Evolutionary conservation across 2,888 invertebrate genomes (phyloP), one percentile per base, ranked within the genome.

Genomic region (Hypsopygia costalis): DNA sequence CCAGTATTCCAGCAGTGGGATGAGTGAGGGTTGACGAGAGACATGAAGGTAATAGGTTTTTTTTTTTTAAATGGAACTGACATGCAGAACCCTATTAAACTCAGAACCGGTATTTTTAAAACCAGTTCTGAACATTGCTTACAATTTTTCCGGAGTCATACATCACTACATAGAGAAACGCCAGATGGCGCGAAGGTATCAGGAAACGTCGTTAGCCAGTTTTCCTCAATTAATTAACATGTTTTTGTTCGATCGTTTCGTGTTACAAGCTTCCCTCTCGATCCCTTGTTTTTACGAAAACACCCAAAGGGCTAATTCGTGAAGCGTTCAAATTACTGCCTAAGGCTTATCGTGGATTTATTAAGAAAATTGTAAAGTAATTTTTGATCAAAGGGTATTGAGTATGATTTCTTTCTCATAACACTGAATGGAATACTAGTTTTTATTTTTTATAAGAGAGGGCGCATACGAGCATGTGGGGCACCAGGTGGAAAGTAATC

Each of bases 251-350:
- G 8, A 39, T 38, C 32, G 41, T 34, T 47, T 45, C 38, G 10
- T 41, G 20, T 27, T 20, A 39, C 47, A 39, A 49, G 56, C 53
- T 48, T 54, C 58, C 59, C 57, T 61, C 66, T 66, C 66, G 53
- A 55, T 61, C 64, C 69, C 54, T 65, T 72, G 69, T 68, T 62
- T 61, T 54, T 62, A 58, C 51, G 55, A 51, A 59, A 69, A 63
- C 58, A 58, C 63, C 64, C 59, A 39, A 45, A 60, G 68, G 69
- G 65, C 60, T 65, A 68, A 69, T 77, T 65, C 62, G 62, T 68
- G 60, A 63, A 62, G 55, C 62, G 68, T 71, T 76, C 68, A 59
- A 69, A 73, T 75, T 79, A 68, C 73, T 52, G 53, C 54, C 55
- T 46, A 52, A 60, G 58, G 59, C 58, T 53, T 69, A 3, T 16